These are phyloP conservation scores for Neoitamus cyanurus DNA, from an alignment of 2,888 invertebrate species.

Conservation along the genomic window DNA sequence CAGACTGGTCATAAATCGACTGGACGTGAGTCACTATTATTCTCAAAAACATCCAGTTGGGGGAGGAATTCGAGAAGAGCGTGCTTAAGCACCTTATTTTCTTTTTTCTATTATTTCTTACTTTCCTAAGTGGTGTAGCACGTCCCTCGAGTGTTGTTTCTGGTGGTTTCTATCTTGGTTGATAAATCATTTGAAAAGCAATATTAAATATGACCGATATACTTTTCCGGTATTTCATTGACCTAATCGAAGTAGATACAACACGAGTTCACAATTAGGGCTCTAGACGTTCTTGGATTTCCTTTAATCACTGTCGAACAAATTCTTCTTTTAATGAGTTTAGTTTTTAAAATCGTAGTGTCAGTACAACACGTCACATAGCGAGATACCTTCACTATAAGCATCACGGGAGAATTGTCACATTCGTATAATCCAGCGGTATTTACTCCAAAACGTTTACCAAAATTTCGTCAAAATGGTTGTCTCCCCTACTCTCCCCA, in stretches of 20 bases:
- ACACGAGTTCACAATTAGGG: neutral
- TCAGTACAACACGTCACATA: neutral
- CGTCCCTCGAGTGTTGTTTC: neutral
- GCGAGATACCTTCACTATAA: neutral
- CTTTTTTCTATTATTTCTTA: neutral
- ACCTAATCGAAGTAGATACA: neutral
- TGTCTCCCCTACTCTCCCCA: too few relatives aligned
- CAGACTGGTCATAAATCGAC: slow-evolving; percentile 97
- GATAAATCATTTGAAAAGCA: neutral
- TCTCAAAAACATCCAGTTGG: slow-evolving; percentile 97
- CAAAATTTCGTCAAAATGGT: too few relatives aligned
- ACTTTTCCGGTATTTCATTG: neutral
- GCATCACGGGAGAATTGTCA: too few relatives aligned
- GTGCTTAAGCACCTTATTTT: slow-evolving; percentile 75
- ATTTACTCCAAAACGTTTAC: too few relatives aligned
- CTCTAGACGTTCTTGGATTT: neutral
- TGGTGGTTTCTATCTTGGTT: neutral
- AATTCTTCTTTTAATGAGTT: neutral
- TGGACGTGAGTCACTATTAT: slow-evolving; percentile 97
- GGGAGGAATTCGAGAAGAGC: slow-evolving; percentile 94
- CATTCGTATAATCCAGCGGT: too few relatives aligned
- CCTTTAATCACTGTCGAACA: neutral
- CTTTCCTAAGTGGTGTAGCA: neutral
- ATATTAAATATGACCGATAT: neutral
- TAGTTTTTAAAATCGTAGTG: neutral